These are phyloP conservation scores for Microctenopoma lineatum DNA, from an alignment of 2,797 vertebrate species.

Conservation along the genomic window DNA sequence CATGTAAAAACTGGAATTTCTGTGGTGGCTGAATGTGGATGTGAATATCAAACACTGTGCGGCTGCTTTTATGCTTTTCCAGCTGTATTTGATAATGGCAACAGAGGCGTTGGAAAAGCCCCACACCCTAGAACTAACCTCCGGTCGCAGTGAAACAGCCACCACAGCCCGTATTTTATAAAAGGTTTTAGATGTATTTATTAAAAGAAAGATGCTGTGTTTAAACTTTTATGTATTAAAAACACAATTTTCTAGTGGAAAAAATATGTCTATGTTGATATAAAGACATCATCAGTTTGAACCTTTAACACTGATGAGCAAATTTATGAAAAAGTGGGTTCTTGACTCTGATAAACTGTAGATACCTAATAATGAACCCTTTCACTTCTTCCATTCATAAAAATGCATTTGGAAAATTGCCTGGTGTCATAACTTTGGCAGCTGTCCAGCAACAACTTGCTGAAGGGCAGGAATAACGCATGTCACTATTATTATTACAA, in stretches of 20 bases:
- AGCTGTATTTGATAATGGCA: background rate
- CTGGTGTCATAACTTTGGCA: too few species aligned
- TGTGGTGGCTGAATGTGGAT: slow-evolving; percentile 9
- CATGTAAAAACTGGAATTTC: slow-evolving; percentile 30
- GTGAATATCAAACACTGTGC: slow-evolving; percentile 24
- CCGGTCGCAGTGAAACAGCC: background rate
- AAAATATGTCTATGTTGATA: too few species aligned
- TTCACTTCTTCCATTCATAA: background rate
- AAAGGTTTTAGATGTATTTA: background rate
- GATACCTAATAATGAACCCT: background rate
- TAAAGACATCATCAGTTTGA: too few species aligned
- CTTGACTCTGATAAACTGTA: too few species aligned
- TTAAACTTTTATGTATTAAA: slow-evolving; percentile 6
- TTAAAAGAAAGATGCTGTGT: background rate
- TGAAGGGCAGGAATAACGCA: too few species aligned
- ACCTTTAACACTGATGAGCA: too few species aligned
- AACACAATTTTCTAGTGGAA: too few species aligned
- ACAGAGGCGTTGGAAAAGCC: background rate
- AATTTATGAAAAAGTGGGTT: too few species aligned
- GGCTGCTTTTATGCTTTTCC: background rate
- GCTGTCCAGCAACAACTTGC: too few species aligned
- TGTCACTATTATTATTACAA: too few species aligned
- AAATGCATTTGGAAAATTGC: background rate
- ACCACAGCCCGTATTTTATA: slow-evolving; percentile 32
- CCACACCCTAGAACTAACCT: background rate